Conservation (phyloP, 2,888 invertebrate species). For the Griposia aprilina region DNA sequence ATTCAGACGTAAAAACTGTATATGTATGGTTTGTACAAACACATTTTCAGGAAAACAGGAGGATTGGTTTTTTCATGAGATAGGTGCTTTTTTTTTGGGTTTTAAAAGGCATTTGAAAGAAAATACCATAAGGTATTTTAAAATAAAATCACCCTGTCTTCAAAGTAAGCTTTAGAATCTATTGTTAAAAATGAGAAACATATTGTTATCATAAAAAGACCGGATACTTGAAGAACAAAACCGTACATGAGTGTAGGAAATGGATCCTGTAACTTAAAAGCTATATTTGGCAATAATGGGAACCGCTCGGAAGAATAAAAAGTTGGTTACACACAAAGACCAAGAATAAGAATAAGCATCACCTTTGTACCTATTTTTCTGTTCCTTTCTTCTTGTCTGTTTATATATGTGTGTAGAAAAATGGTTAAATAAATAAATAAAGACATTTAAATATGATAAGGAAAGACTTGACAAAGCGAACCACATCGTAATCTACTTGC, state of each 20-base stretch:
- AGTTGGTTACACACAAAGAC: background rate
- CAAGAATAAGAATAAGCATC: too few species aligned
- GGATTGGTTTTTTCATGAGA: background rate
- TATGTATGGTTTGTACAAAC: background rate
- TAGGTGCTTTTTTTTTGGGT: too few species aligned
- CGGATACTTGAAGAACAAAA: background rate
- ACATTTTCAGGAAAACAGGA: background rate
- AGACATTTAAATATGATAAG: background rate
- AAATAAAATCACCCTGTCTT: background rate
- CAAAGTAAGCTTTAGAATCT: background rate
- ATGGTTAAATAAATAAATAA: too few species aligned
- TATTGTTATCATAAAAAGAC: background rate
- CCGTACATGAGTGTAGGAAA: background rate
- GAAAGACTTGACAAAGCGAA: background rate
- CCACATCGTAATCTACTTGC: background rate
- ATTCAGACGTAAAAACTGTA: constrained; percentile 25
- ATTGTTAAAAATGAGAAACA: too few species aligned
- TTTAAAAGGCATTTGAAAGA: background rate
- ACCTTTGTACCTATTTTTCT: too few species aligned
- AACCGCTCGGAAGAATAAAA: background rate
- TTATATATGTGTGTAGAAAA: too few species aligned
- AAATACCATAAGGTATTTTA: background rate
- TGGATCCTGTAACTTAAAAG: background rate
- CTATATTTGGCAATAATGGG: background rate
- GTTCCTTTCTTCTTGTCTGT: too few species aligned